Base-by-base conservation (phyloP, 2,888 invertebrate genomes). In the Mesorhabditis sp. region DNA sequence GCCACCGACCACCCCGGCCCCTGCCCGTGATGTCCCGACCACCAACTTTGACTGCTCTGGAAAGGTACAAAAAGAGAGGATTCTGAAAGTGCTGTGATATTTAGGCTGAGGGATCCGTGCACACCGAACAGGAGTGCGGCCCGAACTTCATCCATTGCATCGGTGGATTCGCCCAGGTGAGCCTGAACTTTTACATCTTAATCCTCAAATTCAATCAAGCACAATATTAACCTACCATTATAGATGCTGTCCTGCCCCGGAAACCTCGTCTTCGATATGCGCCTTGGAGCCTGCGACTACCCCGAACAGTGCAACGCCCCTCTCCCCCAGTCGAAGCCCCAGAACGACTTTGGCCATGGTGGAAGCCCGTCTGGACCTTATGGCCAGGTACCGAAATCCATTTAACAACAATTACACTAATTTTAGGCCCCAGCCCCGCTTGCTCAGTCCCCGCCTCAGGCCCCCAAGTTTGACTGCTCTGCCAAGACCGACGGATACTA, bases 221-320 rank as follows among this genome's bases (percentile, higher is more conserved):
- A 28, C 28, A 28, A 28, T 28, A 28, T 28, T 28, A 28, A 28
- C 28, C 28, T 1, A 28, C 28, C 28, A 28, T 28, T 28, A 28
- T 28, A 28, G 28, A 28, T 28, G 28, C 28, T 28, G 28, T 28
- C 28, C 28, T 78, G 78, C 62, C 15, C 58, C 43, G 66, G 61
- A 28, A 28, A 70, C 1, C 65, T 74, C 28, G 67, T 74, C 7
- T 78, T 58, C 65, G 78, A 78, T 42, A 10, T 15, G 13, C 67
- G 78, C 67, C 64, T 72, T 58, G 58, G 63, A 5, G 63, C 74
- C 10, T 78, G 78, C 28, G 76, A 75, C 10, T 76, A 67, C 41
- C 63, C 67, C n/a, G 70, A 67, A 0, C 62, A 63, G 28, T 78
- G 78, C 73, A 64, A 69, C 74, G n/a, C 7, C 10, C 58, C 58